A percentile compares a stretch with the other conserved stretches of the same genome.
These are phyloP conservation scores for Xanthorhoe spadicearia DNA, from an alignment of 2,888 invertebrate species.

Conservation along the genomic window DNA sequence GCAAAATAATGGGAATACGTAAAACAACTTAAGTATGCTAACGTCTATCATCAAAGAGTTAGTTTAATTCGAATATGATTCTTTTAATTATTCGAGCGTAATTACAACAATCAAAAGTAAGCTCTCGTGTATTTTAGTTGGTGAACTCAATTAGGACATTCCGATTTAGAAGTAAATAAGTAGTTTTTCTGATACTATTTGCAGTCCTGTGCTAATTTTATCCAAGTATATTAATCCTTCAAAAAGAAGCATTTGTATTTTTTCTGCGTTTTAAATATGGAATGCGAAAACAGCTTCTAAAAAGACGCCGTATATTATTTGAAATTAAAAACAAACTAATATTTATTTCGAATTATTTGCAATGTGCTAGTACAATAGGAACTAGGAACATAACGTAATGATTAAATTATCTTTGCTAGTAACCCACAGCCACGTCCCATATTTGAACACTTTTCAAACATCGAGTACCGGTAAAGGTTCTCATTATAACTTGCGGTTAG, in stretches of 20 bases:
- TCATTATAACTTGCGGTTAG: conserved; percentile 27
- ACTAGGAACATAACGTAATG: no score
- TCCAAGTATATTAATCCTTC: no score
- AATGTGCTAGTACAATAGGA: no score
- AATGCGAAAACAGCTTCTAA: not conserved
- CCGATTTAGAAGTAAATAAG: no score
- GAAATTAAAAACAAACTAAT: no score
- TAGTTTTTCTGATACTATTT: no score
- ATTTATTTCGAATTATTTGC: no score
- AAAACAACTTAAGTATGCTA: conserved; percentile 29
- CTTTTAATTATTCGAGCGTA: not conserved
- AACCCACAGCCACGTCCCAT: conserved; percentile 12
- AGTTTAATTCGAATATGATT: conserved; percentile 3
- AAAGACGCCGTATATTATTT: no score
- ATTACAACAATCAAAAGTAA: no score
- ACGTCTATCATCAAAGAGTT: conserved; percentile 26
- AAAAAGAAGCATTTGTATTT: not conserved
- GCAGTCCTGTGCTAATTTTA: no score
- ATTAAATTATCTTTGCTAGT: conserved; percentile 2
- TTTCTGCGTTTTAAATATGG: not conserved
- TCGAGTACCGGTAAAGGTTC: conserved; percentile 23
- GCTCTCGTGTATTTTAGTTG: not conserved
- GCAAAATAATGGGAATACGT: conserved; percentile 34
- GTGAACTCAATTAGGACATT: not conserved
- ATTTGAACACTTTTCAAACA: conserved; percentile 14